A percentile compares a stretch with the other conserved stretches of the same genome.
Conservation (phyloP, 2,797 vertebrate genomes). For the Gouania willdenowi region DNA sequence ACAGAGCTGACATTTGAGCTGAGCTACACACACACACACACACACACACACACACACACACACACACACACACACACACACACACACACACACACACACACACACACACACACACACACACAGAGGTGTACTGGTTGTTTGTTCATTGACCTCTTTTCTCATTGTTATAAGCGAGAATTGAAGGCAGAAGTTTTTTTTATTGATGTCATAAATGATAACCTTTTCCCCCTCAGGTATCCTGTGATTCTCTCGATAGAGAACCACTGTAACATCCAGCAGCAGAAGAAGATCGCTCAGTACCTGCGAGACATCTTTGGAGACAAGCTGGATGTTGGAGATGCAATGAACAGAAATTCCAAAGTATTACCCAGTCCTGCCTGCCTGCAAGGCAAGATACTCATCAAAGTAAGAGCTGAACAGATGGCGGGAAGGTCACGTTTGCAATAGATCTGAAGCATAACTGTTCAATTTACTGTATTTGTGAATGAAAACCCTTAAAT, state of each 20-base stretch:
- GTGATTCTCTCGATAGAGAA: constrained; percentile 97
- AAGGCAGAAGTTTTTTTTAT: neutral
- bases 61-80: neutral
- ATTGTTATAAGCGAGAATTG: constrained; percentile 6
- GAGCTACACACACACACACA: constrained; percentile 14
- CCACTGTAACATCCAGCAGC: constrained; percentile 94
- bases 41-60: neutral
- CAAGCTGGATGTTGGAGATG: constrained; percentile 85
- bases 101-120: neutral
- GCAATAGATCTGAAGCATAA: constrained; percentile 1
- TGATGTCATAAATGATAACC: neutral
- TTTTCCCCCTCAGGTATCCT: constrained; percentile 78
- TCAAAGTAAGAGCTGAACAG: constrained; percentile 80
- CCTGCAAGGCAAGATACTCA: constrained; percentile 92
- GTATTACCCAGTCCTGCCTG: constrained; percentile 89
- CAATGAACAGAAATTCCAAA: constrained; percentile 77
- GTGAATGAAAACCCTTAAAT: constrained; percentile 13
- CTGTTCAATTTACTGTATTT: neutral
- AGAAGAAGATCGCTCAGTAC: constrained; percentile 94
- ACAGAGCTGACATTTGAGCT: constrained; percentile 68
- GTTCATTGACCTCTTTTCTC: constrained; percentile 1
- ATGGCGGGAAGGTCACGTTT: neutral
- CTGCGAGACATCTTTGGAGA: constrained; percentile 89
- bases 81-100: neutral
- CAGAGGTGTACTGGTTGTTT: constrained; percentile 1